Percentiles rank a stretch among this genome's conserved stretches.
Conservation (phyloP, 2,113 vertebrate species). For the Rhabdomys dilectus region DNA sequence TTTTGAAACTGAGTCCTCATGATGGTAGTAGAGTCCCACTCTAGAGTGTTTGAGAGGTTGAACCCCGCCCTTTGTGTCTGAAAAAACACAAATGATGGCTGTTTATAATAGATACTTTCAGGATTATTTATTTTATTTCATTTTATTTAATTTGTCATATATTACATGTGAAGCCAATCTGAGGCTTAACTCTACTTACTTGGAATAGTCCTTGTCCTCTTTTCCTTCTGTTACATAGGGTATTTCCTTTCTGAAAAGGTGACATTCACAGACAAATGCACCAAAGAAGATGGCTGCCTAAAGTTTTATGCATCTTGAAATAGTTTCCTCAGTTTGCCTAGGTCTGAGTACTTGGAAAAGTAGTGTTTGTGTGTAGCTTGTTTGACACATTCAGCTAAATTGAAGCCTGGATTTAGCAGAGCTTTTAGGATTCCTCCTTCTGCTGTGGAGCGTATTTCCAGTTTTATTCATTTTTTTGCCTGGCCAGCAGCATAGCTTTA, state of each 20-base stretch:
- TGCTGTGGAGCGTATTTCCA: background rate
- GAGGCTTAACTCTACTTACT: no score
- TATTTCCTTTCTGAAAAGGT: no score
- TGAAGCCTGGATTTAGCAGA: background rate
- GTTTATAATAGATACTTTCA: rapidly evolving
- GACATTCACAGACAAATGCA: no score
- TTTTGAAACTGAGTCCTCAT: background rate
- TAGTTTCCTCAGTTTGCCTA: no score
- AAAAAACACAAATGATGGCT: background rate
- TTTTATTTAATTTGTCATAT: background rate
- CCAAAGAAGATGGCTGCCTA: background rate
- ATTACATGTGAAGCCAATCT: no score
- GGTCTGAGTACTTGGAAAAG: no score
- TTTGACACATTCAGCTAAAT: background rate
- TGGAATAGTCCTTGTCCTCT: no score
- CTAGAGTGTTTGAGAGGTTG: rapidly evolving
- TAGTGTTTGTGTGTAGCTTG: no score
- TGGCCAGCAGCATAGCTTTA: background rate
- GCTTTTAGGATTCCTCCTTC: background rate
- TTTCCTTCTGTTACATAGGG: background rate
- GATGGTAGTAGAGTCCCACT: background rate
- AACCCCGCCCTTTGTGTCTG: background rate
- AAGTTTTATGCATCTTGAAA: background rate
- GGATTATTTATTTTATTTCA: no score
- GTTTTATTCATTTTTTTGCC: background rate